Base-by-base conservation (phyloP, 2,113 vertebrate genomes). In the Anguilla japonica region DNA sequence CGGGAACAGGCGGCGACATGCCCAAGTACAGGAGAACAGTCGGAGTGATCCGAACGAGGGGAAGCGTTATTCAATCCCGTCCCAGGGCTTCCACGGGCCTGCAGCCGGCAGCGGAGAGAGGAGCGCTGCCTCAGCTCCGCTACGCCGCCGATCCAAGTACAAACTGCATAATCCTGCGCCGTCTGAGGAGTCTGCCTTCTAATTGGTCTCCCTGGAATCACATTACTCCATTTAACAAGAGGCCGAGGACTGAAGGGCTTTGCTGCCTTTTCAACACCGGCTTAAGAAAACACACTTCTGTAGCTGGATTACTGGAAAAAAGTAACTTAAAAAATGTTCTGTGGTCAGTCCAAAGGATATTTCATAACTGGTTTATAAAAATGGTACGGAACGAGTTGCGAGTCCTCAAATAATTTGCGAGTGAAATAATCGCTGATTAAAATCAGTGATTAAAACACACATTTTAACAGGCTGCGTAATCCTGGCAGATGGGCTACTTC, bases 151-250 rank as follows among this genome's bases (percentile, higher is more conserved):
- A 13, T 81, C 26, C 79, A 43, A 40, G 43, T 2, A 82, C 43
- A 82, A 82, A 82, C 81, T 50, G 46, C 16, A 50, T 50, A 29
- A 82, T 82, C 81, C 41, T 53, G 26, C 22, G 14, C 79, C 15
- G 43, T 83, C 56, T 82, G 85, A 57, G 18, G 85, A 84, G 87
- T 86, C 82, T 26, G 29, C 78, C 26, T 43, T 39, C 82, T 89
- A 89, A 89, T 88, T 88, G 87, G 87, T 88, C 87, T 88, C 89
- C 40, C 43, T 82, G 84, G 87, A 78, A 41, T 84, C 60, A 84
- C 26, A 15, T 78, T 78, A 46, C 83, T 53, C n/a, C 29, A 40
- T 26, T 29, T 75, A 75, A 84, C 22, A 75, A 84, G 63, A 46
- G 60, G 83, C 41, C 22, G 9, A 82, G 63, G 83, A 84, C 75